These are phyloP conservation scores for Dryas iulia DNA, from an alignment of 1,140 invertebrate species.

Conservation along the genomic window DNA sequence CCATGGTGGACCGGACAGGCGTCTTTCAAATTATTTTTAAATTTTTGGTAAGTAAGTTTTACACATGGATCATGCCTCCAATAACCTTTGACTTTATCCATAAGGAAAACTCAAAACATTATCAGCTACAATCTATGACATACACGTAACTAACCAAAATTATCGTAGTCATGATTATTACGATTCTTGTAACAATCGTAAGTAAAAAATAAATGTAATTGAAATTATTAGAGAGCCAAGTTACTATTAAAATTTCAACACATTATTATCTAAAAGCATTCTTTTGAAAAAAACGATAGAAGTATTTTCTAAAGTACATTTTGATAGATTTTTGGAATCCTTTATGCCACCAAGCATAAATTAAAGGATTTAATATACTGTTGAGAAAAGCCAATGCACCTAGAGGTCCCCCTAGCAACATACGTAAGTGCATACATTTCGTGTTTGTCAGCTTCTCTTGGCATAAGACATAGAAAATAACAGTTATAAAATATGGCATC, in stretches of 20 bases:
- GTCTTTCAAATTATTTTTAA: too few relatives aligned
- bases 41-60: too few relatives aligned
- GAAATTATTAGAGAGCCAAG: not conserved
- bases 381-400: constrained; percentile 83
- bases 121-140: too few relatives aligned
- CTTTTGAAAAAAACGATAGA: constrained; percentile 34
- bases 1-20: too few relatives aligned
- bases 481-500: constrained; percentile 74
- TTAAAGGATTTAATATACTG: constrained; percentile 85
- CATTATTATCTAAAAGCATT: constrained; percentile 11
- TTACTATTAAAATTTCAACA: not conserved
- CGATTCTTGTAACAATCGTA: not conserved
- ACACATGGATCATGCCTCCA: too few relatives aligned
- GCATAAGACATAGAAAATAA: constrained; percentile 76
- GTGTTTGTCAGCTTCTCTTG: constrained; percentile 64
- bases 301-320: constrained; percentile 43
- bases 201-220: not conserved
- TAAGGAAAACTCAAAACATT: not conserved
- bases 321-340: constrained; percentile 73
- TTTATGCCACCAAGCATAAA: constrained; percentile 87
- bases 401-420: constrained; percentile 78
- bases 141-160: too few relatives aligned
- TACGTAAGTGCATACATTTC: constrained; percentile 67
- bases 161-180: not conserved
- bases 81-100: not conserved